phyloP scores from a whole-genome alignment of 1,140 invertebrate genomes.

The Hyposmocoma kahamanoa region DNA sequence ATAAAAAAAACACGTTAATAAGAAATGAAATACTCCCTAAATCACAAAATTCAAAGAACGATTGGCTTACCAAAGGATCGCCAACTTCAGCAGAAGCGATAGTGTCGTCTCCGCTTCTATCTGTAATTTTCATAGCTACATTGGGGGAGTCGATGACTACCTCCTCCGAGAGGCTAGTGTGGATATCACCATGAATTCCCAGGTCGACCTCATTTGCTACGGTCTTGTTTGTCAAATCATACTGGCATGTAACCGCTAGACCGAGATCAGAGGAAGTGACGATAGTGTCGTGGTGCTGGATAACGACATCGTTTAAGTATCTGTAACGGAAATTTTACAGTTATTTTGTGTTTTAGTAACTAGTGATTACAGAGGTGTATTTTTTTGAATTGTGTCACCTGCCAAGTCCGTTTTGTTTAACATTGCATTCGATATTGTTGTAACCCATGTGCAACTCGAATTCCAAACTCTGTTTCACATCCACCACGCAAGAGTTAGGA shows the following conservation, averaged over 20 bases:
- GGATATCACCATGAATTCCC: constrained; percentile 89
- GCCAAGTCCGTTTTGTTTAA: constrained; percentile 87
- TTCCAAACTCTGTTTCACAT: constrained; percentile 88
- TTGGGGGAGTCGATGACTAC: constrained; percentile 94
- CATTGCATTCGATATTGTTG: constrained; percentile 92
- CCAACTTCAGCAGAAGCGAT: constrained; percentile 90
- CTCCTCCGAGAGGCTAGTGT: constrained; percentile 85
- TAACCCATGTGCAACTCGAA: constrained; percentile 94
- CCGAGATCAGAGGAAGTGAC: constrained; percentile 95
- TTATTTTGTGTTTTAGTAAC: background rate
- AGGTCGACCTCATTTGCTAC: constrained; percentile 94
- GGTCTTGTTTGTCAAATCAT: constrained; percentile 94
- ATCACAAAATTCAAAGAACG: constrained; percentile 9
- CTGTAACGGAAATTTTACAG: constrained; percentile 28
- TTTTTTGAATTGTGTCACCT: constrained; percentile 61
- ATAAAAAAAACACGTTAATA: constrained; percentile 14
- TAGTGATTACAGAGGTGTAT: background rate
- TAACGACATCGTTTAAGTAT: constrained; percentile 92
- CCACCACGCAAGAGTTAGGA: constrained; percentile 92
- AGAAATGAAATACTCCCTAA: background rate
- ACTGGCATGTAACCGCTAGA: constrained; percentile 93
- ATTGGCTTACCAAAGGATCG: constrained; percentile 81
- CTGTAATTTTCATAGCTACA: constrained; percentile 95
- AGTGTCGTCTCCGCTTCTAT: constrained; percentile 85
- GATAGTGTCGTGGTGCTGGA: constrained; percentile 96